Conservation (phyloP, 1,140 invertebrate genomes). For the Saxidomus purpurata region DNA sequence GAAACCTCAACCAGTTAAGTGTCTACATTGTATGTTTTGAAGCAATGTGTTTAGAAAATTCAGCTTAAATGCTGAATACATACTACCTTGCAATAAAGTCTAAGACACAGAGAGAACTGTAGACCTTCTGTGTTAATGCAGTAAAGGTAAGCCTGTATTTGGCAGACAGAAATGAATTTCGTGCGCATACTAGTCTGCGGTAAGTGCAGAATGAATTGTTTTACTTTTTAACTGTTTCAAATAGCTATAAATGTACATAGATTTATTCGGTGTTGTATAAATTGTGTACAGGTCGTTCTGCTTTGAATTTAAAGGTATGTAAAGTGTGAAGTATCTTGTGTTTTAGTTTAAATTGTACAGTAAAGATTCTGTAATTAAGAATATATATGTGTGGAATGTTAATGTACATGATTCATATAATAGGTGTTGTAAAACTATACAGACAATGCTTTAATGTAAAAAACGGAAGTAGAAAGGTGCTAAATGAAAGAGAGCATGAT, state of each 20-base stretch:
- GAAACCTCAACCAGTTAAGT: slow-evolving; percentile 17
- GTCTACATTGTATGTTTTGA: slow-evolving; percentile 23
- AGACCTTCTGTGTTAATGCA: neutral
- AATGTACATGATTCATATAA: neutral
- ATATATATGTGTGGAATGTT: neutral
- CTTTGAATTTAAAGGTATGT: slow-evolving; percentile 35
- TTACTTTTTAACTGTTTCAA: slow-evolving; percentile 7
- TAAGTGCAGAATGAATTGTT: slow-evolving; percentile 9
- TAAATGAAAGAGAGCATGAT: too few relatives aligned
- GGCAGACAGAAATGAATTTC: neutral
- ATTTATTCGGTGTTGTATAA: neutral
- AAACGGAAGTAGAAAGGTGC: too few relatives aligned
- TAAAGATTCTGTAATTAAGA: neutral
- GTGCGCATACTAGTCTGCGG: neutral
- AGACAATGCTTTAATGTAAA: too few relatives aligned
- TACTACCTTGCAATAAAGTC: neutral
- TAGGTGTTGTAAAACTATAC: neutral
- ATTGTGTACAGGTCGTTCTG: neutral
- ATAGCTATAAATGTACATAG: neutral
- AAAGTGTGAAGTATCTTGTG: slow-evolving; percentile 34
- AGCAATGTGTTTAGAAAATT: neutral
- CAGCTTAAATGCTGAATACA: too few relatives aligned
- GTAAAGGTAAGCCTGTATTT: neutral
- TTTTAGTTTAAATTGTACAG: neutral
- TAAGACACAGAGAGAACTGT: neutral